Percentiles rank a stretch among this genome's conserved stretches.
Conservation (phyloP, 2,888 invertebrate genomes). For the Chesias legatella region DNA sequence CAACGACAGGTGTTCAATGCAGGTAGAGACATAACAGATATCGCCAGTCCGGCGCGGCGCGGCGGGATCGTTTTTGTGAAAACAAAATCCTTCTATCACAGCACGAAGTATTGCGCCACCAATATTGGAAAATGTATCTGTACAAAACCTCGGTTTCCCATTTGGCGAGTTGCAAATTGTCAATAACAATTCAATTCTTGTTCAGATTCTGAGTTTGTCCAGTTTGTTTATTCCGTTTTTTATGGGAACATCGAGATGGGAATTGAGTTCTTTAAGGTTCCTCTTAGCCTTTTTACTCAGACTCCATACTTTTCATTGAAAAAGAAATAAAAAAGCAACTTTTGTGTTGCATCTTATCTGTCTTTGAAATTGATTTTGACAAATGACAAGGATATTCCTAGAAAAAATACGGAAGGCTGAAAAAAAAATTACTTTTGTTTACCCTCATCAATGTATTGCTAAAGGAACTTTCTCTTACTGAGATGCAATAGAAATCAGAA, state of each 20-base stretch:
- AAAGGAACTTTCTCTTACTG: slow-evolving; percentile 36
- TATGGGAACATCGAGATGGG: slow-evolving; percentile 5
- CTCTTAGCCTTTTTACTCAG: slow-evolving; percentile 1
- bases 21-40: slow-evolving; percentile 56
- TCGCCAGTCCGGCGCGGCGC: slow-evolving; percentile 38
- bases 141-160: slow-evolving; percentile 21
- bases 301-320: slow-evolving; percentile 14
- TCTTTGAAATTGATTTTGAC: slow-evolving; percentile 49
- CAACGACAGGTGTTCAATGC: slow-evolving; percentile 70
- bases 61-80: slow-evolving; percentile 45
- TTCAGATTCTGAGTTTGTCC: slow-evolving; percentile 19
- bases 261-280: slow-evolving; percentile 3
- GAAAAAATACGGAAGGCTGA: slow-evolving; percentile 46
- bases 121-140: slow-evolving; percentile 20
- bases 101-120: slow-evolving; percentile 27
- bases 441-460: slow-evolving; percentile 58
- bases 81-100: slow-evolving; percentile 40
- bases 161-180: slow-evolving; percentile 25
- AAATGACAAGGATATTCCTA: slow-evolving; percentile 51
- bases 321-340: slow-evolving; percentile 18
- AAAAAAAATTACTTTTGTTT: slow-evolving; percentile 41
- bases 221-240: slow-evolving; percentile 16
- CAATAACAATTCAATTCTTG: slow-evolving; percentile 30
- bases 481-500: slow-evolving; percentile 9
- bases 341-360: slow-evolving; percentile 37